These are phyloP conservation scores for Catharus bicknelli DNA, from an alignment of 2,113 vertebrate genomes.

Conservation along the genomic window DNA sequence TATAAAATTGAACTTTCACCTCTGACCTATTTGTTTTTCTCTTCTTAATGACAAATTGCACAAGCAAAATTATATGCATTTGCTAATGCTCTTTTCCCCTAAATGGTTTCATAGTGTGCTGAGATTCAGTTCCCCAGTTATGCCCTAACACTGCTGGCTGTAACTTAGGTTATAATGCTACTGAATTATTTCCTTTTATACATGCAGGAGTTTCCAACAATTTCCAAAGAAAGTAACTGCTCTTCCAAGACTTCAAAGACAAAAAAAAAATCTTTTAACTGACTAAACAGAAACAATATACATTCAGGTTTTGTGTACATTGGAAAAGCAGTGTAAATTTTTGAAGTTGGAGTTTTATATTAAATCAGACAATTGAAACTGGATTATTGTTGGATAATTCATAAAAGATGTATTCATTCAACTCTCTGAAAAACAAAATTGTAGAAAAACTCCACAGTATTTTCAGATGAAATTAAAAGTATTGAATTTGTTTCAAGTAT, in stretches of 20 bases:
- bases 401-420: background rate
- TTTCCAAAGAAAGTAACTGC: background rate
- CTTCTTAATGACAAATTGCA: slow-evolving; percentile 19
- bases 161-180: background rate
- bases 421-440: background rate
- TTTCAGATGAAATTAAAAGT: background rate
- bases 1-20: background rate
- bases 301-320: background rate
- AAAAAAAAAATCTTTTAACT: background rate
- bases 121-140: background rate
- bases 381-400: background rate
- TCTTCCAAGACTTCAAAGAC: background rate
- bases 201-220: background rate
- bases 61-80: background rate
- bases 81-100: background rate
- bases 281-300: background rate
- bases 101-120: background rate
- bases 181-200: background rate
- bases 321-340: background rate
- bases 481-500: background rate
- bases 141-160: background rate
- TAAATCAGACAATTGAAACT: background rate
- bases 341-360: background rate
- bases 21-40: slow-evolving; percentile 13
- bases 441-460: background rate